Evolutionary conservation across 1,140 invertebrate species (phyloP), one percentile per base, ranked within the genome.

Genomic region (Drosophila melanica): DNA sequence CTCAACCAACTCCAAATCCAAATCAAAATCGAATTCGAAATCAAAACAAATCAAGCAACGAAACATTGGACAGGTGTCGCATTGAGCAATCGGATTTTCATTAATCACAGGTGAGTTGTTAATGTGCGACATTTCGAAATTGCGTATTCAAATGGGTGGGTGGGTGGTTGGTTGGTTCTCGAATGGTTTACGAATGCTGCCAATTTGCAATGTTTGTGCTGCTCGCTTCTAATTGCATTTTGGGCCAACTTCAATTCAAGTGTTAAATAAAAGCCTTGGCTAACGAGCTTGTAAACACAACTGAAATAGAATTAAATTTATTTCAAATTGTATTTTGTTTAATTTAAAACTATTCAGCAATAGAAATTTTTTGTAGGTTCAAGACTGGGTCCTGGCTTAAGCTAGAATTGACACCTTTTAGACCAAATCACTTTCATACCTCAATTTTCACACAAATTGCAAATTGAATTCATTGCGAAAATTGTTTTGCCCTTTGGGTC

Each of bases 101-200:
- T 75, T 75, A 75, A 75, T 70, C 67, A 70, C 59, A 71, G 67
- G 72, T 75, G 59, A 75, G 72, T 74, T 62, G 33, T 47, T 55
- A 53, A 62, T 60, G n/a, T 67, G 35, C 54, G 11, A 47, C 39
- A 51, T 53, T 41, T 23, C 9, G 12, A n/a, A n/a, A 11, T 47
- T 27, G 33, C 11, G 11, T 16, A 47, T 33, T 33, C 33, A 37
- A 39, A 39, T 12, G 39, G 12, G 12, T 12, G 20, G 20, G 20
- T 5, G 20, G 20, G 20, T 20, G 20, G 20, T 1, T 20, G 20
- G 20, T 1, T 20, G 20, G 20, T 20, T 1, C 20, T 3, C 20
- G 20, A n/a, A n/a, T n/a, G n/a, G n/a, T n/a, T 20, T 33, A 33
- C 18, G 5, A 62, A 44, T 64, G n/a, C 12, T 10, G 35, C 14